These are phyloP conservation scores for Turnix velox DNA, from an alignment of 2,113 vertebrate species.

Conservation along the genomic window DNA sequence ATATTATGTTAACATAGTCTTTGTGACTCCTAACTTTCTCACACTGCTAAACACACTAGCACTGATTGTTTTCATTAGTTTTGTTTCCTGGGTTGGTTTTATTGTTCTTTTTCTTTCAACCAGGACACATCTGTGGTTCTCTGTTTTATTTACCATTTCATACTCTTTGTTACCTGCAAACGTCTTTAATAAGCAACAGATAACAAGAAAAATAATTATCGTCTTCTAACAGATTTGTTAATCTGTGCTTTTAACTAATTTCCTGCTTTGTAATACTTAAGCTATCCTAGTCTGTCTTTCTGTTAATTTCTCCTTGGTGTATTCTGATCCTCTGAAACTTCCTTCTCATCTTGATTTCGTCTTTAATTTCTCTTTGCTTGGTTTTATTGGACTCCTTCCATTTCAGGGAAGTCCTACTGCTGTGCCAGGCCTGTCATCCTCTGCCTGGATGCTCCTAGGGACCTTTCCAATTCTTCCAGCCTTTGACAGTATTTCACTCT, in stretches of 20 bases:
- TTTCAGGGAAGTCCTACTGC: background rate
- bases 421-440: background rate
- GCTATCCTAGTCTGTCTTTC: background rate
- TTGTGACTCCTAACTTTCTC: background rate
- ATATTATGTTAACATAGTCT: background rate
- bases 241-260: background rate
- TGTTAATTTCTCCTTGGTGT: background rate
- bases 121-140: background rate
- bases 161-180: background rate
- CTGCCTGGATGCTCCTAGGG: background rate
- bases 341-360: background rate
- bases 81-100: background rate
- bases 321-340: background rate
- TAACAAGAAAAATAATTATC: background rate
- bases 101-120: background rate
- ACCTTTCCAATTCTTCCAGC: background rate
- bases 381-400: background rate
- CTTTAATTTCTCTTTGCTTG: background rate
- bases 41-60: too few relatives aligned
- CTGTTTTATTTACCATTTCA: background rate
- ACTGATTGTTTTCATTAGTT: background rate
- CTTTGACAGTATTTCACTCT: background rate
- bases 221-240: background rate
- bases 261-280: background rate
- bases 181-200: background rate